Percentiles rank a stretch among this genome's conserved stretches.
phyloP scores from a whole-genome alignment of 1,140 invertebrate genomes.

The Lordiphosa mommai region DNA sequence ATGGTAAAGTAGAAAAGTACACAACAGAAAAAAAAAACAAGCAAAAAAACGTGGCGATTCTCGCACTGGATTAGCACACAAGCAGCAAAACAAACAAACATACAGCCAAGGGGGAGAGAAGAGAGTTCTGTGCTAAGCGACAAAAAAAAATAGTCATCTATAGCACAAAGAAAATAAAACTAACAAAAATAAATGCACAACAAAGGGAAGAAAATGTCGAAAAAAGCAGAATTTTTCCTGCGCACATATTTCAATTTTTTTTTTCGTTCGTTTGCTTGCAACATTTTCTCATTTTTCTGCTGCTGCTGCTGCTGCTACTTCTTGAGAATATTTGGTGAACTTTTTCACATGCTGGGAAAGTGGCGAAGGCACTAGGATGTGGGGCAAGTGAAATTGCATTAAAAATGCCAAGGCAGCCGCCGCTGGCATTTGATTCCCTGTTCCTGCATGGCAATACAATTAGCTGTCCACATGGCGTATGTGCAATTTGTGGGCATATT shows the following conservation, averaged over 20 bases:
- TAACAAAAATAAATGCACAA: constrained; percentile 52
- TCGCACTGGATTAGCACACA: constrained; percentile 58
- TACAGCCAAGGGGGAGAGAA: neutral
- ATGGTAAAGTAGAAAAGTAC: constrained; percentile 27
- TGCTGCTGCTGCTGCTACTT: constrained; percentile 16
- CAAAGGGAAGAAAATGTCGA: constrained; percentile 30
- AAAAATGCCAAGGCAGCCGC: constrained; percentile 43
- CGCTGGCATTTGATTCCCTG: constrained; percentile 12
- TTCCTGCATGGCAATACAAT: constrained; percentile 9
- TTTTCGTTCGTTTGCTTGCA: constrained; percentile 18
- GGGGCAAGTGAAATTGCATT: constrained; percentile 52
- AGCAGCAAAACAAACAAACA: constrained; percentile 23
- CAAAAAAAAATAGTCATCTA: constrained; percentile 6
- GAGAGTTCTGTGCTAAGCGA: neutral
- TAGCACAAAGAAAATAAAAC: constrained; percentile 2
- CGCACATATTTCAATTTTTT: constrained; percentile 58
- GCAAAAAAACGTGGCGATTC: constrained; percentile 4
- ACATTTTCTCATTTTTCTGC: constrained; percentile 36
- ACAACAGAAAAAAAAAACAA: too few species aligned
- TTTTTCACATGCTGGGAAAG: constrained; percentile 16
- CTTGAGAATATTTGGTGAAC: constrained; percentile 38
- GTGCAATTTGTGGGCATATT: neutral
- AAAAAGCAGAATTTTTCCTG: constrained; percentile 5
- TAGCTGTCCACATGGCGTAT: neutral
- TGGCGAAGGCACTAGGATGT: neutral